Percentiles rank a stretch among this genome's conserved stretches.
These are phyloP conservation scores for Nyctereutes procyonoides DNA, from an alignment of 2,113 vertebrate species.

Conservation along the genomic window DNA sequence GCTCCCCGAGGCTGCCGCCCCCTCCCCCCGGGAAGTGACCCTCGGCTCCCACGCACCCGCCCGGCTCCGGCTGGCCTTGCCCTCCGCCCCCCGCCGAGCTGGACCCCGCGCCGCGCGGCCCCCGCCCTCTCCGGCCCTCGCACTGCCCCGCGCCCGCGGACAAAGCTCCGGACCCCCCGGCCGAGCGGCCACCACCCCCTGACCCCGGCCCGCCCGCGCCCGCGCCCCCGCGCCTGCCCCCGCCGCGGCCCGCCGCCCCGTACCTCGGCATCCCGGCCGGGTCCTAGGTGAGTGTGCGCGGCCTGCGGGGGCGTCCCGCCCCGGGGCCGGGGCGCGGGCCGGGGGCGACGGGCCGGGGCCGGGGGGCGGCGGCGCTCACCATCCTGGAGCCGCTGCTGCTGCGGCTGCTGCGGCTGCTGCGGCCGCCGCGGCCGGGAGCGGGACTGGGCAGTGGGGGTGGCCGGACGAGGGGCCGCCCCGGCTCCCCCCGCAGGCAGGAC, in stretches of 20 bases:
- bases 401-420: constrained; percentile 73
- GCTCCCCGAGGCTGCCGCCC: background rate
- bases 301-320: constrained; percentile 75
- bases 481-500: constrained; percentile 76
- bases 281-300: constrained; percentile 81
- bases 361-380: constrained; percentile 76
- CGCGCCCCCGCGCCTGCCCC: background rate
- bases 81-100: constrained; percentile 68
- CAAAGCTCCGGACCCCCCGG: constrained; percentile 74
- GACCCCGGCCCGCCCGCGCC: constrained; percentile 45
- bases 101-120: constrained; percentile 39
- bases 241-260: constrained; percentile 2
- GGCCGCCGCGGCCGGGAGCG: constrained; percentile 75
- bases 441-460: constrained; percentile 83
- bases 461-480: constrained; percentile 81
- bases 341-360: constrained; percentile 69
- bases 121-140: background rate
- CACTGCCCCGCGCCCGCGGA: background rate
- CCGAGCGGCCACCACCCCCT: constrained; percentile 52
- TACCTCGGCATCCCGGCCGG: constrained; percentile 76
- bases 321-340: constrained; percentile 65
- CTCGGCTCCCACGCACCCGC: constrained; percentile 62
- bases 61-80: constrained; percentile 44
- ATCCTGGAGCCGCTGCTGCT: constrained; percentile 79
- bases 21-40: constrained; percentile 69